Conservation (phyloP, 2,797 vertebrate genomes). For the Sparus aurata region DNA sequence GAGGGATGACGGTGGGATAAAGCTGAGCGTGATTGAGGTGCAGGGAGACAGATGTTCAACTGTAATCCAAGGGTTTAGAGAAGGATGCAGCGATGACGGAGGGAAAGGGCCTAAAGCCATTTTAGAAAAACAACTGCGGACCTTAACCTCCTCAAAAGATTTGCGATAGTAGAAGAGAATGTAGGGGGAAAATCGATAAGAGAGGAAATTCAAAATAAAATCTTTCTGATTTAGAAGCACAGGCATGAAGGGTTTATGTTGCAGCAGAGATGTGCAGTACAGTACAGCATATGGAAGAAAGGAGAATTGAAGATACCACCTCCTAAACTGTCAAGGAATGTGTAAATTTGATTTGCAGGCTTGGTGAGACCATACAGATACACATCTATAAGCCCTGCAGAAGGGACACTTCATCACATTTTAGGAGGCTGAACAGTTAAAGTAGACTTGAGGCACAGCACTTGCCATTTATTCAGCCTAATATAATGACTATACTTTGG, state of each 20-base stretch:
- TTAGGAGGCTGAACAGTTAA: background rate
- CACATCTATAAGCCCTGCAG: constrained; percentile 21
- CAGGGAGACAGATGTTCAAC: constrained; percentile 65
- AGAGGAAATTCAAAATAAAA: constrained; percentile 17
- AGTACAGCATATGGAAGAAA: background rate
- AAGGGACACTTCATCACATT: constrained; percentile 30
- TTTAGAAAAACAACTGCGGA: constrained; percentile 1
- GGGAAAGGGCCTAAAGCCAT: constrained; percentile 5
- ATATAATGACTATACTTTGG: too few species aligned
- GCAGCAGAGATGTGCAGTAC: background rate
- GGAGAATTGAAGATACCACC: background rate
- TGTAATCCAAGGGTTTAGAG: constrained; percentile 63
- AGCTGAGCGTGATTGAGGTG: constrained; percentile 46
- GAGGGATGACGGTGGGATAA: constrained; percentile 19
- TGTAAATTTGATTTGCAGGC: constrained; percentile 40
- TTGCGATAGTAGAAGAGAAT: background rate
- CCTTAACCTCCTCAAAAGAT: constrained; percentile 4
- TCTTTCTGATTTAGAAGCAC: constrained; percentile 23
- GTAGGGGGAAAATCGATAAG: constrained; percentile 18
- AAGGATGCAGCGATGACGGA: constrained; percentile 32
- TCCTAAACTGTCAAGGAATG: constrained; percentile 13
- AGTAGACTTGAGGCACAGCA: constrained; percentile 14
- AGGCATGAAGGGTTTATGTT: constrained; percentile 15
- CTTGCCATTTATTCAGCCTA: background rate
- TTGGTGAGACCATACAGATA: constrained; percentile 13